phyloP scores from a whole-genome alignment of 2,113 vertebrate species.

The Rutilus rutilus region DNA sequence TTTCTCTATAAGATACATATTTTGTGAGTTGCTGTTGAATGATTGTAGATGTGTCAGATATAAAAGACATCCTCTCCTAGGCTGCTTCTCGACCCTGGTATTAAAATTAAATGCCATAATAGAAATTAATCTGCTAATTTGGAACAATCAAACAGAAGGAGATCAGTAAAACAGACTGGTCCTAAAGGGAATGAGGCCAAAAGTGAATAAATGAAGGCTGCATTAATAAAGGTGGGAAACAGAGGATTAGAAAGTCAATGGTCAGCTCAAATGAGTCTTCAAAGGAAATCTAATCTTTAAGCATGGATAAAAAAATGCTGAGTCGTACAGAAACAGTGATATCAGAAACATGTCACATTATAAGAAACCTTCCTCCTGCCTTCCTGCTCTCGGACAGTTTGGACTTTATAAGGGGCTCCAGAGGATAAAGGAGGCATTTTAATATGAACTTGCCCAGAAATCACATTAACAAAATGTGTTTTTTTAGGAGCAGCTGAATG shows the following conservation, averaged over 20 bases:
- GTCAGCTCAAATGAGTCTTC: neutral
- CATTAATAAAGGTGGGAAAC: neutral
- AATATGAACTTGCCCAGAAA: neutral
- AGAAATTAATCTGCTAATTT: conserved; percentile 19
- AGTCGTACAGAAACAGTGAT: neutral
- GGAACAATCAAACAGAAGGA: conserved; percentile 1
- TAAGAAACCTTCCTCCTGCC: neutral
- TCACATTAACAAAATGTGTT: neutral
- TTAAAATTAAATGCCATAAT: conserved; percentile 4
- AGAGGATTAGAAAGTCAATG: neutral
- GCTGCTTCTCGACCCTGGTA: neutral
- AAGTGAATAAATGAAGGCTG: conserved; percentile 10
- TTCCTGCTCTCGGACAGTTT: conserved; percentile 2
- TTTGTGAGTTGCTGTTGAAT: conserved; percentile 20
- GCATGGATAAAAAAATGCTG: neutral
- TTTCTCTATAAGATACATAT: neutral
- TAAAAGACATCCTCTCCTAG: neutral
- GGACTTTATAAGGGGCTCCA: neutral
- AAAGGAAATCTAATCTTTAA: neutral
- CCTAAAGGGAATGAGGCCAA: conserved; percentile 5
- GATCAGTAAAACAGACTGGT: neutral
- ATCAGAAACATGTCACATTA: conserved; percentile 21
- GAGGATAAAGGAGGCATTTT: neutral
- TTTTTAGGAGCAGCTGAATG: neutral
- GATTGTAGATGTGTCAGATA: conserved; percentile 23